phyloP scores from a whole-genome alignment of 2,113 vertebrate genomes.

The Opisthocomus hoazin region DNA sequence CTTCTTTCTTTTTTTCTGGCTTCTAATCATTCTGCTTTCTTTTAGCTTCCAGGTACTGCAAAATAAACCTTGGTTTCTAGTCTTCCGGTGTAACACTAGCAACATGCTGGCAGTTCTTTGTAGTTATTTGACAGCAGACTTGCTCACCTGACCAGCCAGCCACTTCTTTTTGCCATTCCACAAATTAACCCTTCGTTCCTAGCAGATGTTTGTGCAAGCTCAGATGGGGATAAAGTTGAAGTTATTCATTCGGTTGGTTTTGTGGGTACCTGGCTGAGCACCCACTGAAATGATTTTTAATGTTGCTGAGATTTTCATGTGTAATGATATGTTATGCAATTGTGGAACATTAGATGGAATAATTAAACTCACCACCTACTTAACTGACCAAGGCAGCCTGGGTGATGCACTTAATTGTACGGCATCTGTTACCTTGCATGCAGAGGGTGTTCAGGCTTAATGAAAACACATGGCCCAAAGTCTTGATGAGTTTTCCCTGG shows the following conservation, averaged over 20 bases:
- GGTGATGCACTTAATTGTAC: neutral
- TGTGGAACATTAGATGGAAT: neutral
- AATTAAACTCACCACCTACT: constrained; percentile 33
- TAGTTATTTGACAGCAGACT: neutral
- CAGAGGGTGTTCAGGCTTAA: neutral
- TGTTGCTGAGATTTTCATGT: neutral
- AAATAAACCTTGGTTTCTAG: neutral
- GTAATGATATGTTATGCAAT: neutral
- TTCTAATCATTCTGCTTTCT: neutral
- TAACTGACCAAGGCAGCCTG: neutral
- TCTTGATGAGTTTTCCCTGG: neutral
- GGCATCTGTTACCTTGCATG: neutral
- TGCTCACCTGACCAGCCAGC: neutral
- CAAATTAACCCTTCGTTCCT: neutral
- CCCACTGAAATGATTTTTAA: neutral
- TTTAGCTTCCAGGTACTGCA: neutral
- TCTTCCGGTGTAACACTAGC: neutral
- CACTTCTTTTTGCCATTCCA: neutral
- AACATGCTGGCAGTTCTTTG: neutral
- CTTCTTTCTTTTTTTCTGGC: neutral
- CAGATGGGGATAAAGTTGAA: neutral
- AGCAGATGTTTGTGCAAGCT: neutral
- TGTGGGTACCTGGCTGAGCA: neutral
- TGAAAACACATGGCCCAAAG: constrained; percentile 8
- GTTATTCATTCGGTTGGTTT: neutral